Conservation (phyloP, 2,113 vertebrate species). For the Mionectes macconnelli region DNA sequence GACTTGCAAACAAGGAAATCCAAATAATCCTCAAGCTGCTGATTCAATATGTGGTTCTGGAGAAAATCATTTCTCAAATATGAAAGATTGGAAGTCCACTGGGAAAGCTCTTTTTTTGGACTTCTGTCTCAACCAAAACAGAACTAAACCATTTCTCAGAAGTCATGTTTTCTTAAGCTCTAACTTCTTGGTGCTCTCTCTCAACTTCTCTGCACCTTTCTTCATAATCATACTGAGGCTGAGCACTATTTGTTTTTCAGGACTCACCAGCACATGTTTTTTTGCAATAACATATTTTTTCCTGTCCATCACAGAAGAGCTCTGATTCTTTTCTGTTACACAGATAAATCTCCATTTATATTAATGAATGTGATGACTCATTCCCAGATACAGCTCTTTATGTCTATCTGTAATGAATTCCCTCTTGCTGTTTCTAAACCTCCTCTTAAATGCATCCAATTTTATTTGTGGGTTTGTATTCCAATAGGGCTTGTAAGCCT, state of each 20-base stretch:
- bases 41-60: background rate
- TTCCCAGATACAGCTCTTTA: background rate
- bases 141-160: background rate
- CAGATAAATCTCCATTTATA: background rate
- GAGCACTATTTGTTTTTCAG: background rate
- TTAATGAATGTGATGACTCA: background rate
- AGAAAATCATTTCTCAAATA: background rate
- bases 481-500: background rate
- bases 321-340: background rate
- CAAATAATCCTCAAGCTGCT: background rate
- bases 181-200: background rate
- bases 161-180: background rate
- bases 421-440: background rate
- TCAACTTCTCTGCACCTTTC: rapidly evolving
- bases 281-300: background rate
- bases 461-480: background rate
- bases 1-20: background rate
- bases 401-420: background rate
- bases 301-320: background rate
- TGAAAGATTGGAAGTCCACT: background rate
- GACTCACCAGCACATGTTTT: background rate
- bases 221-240: background rate
- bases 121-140: background rate
- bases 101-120: background rate
- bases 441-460: background rate